These are phyloP conservation scores for Ceratosolen fusciceps DNA, from an alignment of 1,140 invertebrate species.

Conservation along the genomic window DNA sequence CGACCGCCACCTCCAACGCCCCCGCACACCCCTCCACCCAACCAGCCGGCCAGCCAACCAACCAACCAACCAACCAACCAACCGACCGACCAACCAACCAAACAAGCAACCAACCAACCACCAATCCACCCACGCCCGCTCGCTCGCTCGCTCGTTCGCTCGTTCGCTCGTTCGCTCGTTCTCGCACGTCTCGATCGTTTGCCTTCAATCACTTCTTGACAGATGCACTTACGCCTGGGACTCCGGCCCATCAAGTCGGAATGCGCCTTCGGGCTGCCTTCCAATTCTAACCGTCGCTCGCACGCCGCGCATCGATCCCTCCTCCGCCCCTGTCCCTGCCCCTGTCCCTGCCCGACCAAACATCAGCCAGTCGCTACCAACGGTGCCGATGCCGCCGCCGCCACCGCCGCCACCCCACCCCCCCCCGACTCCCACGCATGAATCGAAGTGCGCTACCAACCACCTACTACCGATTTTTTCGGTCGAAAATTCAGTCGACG, in stretches of 20 bases:
- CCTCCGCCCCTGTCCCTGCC: background rate
- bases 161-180: constrained; percentile 7
- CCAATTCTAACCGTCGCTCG: constrained; percentile 48
- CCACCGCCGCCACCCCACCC: background rate
- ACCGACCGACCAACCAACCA: too few relatives aligned
- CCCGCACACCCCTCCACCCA: too few relatives aligned
- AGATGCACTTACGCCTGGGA: constrained; percentile 65
- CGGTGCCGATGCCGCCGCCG: background rate
- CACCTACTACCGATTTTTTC: too few relatives aligned
- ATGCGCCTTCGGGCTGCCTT: constrained; percentile 54
- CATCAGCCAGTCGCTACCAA: too few relatives aligned
- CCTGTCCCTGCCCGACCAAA: background rate
- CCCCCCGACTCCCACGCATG: background rate
- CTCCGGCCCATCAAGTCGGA: constrained; percentile 62
- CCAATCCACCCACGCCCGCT: too few relatives aligned
- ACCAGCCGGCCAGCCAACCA: too few relatives aligned
- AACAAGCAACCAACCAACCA: too few relatives aligned
- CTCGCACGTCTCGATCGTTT: constrained; percentile 61
- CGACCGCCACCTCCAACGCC: background rate
- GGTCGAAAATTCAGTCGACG: too few relatives aligned
- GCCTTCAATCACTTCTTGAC: constrained; percentile 70
- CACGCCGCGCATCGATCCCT: constrained; percentile 31
- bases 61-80: too few relatives aligned
- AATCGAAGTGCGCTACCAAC: too few relatives aligned
- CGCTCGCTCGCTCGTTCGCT: too few relatives aligned